Evolutionary conservation across 2,888 invertebrate genomes (phyloP).

Genomic region (Stenoptilia bipunctidactyla): DNA sequence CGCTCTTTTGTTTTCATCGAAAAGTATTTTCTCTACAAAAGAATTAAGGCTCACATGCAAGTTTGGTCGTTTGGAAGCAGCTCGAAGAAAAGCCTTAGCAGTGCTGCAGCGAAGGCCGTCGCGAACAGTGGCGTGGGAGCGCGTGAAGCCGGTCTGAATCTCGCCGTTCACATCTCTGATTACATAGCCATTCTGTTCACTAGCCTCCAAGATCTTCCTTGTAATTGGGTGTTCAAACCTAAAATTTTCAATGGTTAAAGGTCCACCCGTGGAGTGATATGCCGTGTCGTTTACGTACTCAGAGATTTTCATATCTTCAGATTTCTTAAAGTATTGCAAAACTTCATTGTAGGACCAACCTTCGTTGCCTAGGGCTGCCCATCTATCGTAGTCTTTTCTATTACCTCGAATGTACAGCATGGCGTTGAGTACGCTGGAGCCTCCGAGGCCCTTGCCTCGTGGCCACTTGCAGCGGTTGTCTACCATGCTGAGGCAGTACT

Average conservation of each 20-base stretch:
- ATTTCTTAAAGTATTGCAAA: slow-evolving; percentile 83
- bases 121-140: slow-evolving; percentile 81
- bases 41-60: slow-evolving; percentile 80
- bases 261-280: slow-evolving; percentile 81
- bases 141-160: slow-evolving; percentile 83
- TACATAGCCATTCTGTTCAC: slow-evolving; percentile 77
- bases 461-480: slow-evolving; percentile 80
- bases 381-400: slow-evolving; percentile 85
- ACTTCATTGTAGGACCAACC: slow-evolving; percentile 87
- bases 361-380: slow-evolving; percentile 79
- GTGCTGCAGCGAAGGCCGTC: slow-evolving; percentile 87
- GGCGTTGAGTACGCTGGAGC: slow-evolving; percentile 87
- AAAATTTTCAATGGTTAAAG: slow-evolving; percentile 80
- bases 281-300: slow-evolving; percentile 57
- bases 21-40: slow-evolving; percentile 76
- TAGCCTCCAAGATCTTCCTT: slow-evolving; percentile 78
- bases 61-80: slow-evolving; percentile 76
- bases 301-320: slow-evolving; percentile 81
- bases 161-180: slow-evolving; percentile 82
- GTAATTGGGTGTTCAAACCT: slow-evolving; percentile 78
- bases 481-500: slow-evolving; percentile 78
- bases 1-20: slow-evolving; percentile 74
- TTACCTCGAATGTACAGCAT: slow-evolving; percentile 93
- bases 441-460: slow-evolving; percentile 83
- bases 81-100: slow-evolving; percentile 84